Percentiles rank a stretch among this genome's conserved stretches.
These are phyloP conservation scores for Sturmia bella DNA, from an alignment of 2,888 invertebrate species.

Conservation along the genomic window DNA sequence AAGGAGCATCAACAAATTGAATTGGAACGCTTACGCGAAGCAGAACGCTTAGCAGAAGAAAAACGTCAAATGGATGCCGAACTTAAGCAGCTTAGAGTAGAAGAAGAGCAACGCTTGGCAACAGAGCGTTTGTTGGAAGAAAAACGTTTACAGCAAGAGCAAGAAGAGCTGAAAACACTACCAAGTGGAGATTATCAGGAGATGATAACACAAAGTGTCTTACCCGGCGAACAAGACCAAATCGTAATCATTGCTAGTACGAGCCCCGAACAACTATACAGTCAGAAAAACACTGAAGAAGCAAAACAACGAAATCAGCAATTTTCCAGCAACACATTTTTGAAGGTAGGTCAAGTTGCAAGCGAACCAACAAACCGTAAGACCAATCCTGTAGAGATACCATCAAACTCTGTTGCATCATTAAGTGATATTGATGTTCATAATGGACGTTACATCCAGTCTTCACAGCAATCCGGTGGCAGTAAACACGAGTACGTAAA, in stretches of 20 bases:
- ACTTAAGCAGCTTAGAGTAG: constrained; percentile 61
- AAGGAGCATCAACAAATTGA: constrained; percentile 72
- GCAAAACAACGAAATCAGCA: constrained; percentile 11
- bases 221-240: constrained; percentile 5
- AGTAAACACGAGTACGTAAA: constrained; percentile 48
- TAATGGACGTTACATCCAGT: constrained; percentile 30
- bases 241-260: not conserved
- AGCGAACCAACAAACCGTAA: constrained; percentile 1
- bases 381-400: not conserved
- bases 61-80: constrained; percentile 73
- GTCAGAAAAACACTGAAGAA: not conserved
- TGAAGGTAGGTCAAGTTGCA: not conserved
- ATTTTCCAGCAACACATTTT: constrained; percentile 44
- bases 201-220: constrained; percentile 31
- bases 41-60: constrained; percentile 73
- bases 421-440: constrained; percentile 1
- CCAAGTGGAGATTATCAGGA: constrained; percentile 36
- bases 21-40: constrained; percentile 70
- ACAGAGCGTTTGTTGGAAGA: constrained; percentile 71
- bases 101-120: constrained; percentile 69
- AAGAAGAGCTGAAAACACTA: constrained; percentile 33
- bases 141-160: constrained; percentile 53
- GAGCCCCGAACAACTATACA: constrained; percentile 5
- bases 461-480: constrained; percentile 34
- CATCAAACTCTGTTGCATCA: not conserved